Conservation (phyloP, 2,888 invertebrate genomes). For the Pteria penguin region DNA sequence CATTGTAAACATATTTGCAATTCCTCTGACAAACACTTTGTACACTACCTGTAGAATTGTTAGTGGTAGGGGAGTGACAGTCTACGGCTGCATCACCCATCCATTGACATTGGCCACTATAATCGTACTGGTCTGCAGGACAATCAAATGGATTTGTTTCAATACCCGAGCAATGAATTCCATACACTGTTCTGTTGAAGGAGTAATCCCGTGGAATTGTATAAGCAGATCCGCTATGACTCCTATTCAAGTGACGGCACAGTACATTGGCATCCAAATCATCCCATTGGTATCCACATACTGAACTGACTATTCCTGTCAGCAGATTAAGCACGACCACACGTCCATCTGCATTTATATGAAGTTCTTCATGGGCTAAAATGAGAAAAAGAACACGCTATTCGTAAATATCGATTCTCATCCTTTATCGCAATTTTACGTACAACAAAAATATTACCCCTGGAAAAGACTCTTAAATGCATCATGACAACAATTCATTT, state of each 20-base stretch:
- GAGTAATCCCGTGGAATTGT: neutral
- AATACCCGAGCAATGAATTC: constrained; percentile 4
- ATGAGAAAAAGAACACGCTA: no score
- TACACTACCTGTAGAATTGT: no score
- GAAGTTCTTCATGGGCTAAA: neutral
- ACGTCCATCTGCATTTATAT: neutral
- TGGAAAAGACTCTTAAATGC: no score
- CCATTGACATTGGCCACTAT: neutral
- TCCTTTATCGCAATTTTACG: no score
- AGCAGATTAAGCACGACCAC: neutral
- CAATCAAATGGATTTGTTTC: constrained; percentile 7
- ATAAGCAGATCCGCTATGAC: constrained; percentile 3
- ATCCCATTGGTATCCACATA: constrained; percentile 11
- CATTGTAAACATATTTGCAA: no score
- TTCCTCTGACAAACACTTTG: no score
- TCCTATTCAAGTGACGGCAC: constrained; percentile 11
- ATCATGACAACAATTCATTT: no score
- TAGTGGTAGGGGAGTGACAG: neutral
- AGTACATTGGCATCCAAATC: constrained; percentile 15
- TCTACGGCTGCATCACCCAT: constrained; percentile 7
- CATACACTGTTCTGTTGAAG: constrained; percentile 9
- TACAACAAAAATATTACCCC: no score
- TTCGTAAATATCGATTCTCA: no score
- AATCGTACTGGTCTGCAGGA: neutral
- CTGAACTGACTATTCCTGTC: neutral